These are phyloP conservation scores for Calephelis virginiensis DNA, from an alignment of 1,140 invertebrate species.

Conservation along the genomic window DNA sequence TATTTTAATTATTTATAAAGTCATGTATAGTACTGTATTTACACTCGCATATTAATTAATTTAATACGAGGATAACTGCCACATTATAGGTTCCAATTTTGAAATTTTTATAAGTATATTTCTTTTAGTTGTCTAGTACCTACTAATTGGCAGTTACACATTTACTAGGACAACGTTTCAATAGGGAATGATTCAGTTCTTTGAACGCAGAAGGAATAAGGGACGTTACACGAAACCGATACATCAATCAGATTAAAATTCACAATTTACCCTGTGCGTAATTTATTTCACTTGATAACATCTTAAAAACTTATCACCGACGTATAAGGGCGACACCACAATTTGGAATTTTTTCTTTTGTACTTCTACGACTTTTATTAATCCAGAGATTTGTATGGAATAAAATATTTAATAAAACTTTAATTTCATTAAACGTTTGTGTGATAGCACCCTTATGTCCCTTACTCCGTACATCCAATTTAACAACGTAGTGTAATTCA, in stretches of 20 bases:
- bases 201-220: constrained; percentile 68
- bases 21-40: constrained; percentile 66
- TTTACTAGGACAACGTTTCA: constrained; percentile 58
- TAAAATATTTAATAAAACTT: neutral
- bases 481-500: constrained; percentile 57
- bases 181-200: constrained; percentile 69
- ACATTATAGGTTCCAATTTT: constrained; percentile 45
- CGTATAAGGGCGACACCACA: constrained; percentile 11
- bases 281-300: constrained; percentile 63
- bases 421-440: neutral
- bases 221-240: constrained; percentile 59
- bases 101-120: constrained; percentile 21
- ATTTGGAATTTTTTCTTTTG: neutral
- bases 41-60: constrained; percentile 55
- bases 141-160: constrained; percentile 66
- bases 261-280: constrained; percentile 74
- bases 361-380: neutral
- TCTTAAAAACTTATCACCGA: constrained; percentile 55
- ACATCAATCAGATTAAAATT: constrained; percentile 32
- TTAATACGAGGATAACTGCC: constrained; percentile 65
- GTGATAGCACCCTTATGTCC: constrained; percentile 38
- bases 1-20: constrained; percentile 73
- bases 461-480: constrained; percentile 66
- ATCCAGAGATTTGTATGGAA: neutral
- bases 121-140: constrained; percentile 27